phyloP scores from a whole-genome alignment of 2,113 vertebrate genomes.

The Paramormyrops kingsleyae region DNA sequence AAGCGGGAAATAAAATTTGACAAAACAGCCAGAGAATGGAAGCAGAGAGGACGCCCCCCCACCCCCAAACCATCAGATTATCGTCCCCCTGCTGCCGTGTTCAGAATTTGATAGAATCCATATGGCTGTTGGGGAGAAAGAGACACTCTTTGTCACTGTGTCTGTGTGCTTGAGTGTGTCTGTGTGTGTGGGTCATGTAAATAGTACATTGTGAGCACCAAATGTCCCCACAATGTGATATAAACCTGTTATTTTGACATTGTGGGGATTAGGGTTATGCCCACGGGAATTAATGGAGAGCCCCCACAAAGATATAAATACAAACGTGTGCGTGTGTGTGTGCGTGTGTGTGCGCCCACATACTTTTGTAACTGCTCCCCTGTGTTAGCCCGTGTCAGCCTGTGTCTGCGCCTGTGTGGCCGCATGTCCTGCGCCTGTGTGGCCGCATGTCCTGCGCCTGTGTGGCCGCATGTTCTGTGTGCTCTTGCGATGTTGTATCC shows the following conservation, averaged over 20 bases:
- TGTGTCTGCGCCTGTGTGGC: not conserved
- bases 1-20: slow-evolving; percentile 3
- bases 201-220: not conserved
- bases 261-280: not conserved
- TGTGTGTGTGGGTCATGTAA: not conserved
- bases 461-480: too few species aligned
- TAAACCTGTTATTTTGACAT: not conserved
- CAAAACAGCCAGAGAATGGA: not conserved
- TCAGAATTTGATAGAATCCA: not conserved
- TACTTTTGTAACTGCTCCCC: not conserved
- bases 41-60: not conserved
- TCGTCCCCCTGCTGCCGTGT: not conserved
- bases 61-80: not conserved
- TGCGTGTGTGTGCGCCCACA: not conserved
- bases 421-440: too few species aligned
- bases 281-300: too few species aligned
- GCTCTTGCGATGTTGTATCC: not conserved
- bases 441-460: too few species aligned
- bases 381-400: not conserved
- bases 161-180: not conserved
- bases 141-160: not conserved
- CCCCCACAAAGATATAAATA: too few species aligned
- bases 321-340: too few species aligned
- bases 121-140: slow-evolving; percentile 17
- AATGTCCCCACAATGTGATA: not conserved